These are phyloP conservation scores for Oryzias celebensis DNA, from an alignment of 2,113 vertebrate species.

Conservation along the genomic window DNA sequence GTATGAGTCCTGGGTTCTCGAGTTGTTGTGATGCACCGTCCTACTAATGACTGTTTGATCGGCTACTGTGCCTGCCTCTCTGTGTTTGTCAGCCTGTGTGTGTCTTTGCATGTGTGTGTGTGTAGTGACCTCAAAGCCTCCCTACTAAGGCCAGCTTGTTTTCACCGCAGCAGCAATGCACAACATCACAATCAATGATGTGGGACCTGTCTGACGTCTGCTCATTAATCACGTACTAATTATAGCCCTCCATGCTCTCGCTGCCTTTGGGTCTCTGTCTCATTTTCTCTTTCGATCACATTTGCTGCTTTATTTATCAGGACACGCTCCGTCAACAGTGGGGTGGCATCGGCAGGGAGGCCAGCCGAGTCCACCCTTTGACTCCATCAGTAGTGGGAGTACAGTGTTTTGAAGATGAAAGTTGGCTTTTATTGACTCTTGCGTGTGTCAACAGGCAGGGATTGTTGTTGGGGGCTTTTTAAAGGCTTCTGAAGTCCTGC, in stretches of 20 bases:
- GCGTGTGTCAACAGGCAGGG: conserved; percentile 6
- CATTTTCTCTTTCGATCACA: conserved; percentile 46
- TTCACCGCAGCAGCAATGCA: conserved; percentile 49
- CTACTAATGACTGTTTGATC: conserved; percentile 38
- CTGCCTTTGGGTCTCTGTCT: conserved; percentile 14
- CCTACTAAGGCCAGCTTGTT: conserved; percentile 48
- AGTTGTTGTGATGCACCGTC: conserved; percentile 1
- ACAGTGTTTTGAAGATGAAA: conserved; percentile 42
- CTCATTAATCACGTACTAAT: conserved; percentile 80
- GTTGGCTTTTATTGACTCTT: conserved; percentile 23
- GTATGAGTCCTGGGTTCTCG: neutral
- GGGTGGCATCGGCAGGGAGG: conserved; percentile 50
- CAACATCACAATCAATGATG: conserved; percentile 72
- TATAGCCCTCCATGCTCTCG: conserved; percentile 54
- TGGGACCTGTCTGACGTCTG: conserved; percentile 62
- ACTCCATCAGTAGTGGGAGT: conserved; percentile 30
- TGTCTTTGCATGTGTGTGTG: conserved; percentile 14
- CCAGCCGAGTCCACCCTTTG: conserved; percentile 57
- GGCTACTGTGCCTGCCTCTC: conserved; percentile 3
- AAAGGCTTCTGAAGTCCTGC: conserved; percentile 28
- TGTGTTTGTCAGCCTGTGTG: conserved; percentile 13
- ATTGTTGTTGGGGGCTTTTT: conserved; percentile 54
- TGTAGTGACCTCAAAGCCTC: conserved; percentile 40
- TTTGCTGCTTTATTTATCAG: conserved; percentile 68
- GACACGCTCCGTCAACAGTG: conserved; percentile 44